A percentile compares a stretch with the other conserved stretches of the same genome.
phyloP scores from a whole-genome alignment of 2,113 vertebrate genomes.

The Deroptyus accipitrinus region DNA sequence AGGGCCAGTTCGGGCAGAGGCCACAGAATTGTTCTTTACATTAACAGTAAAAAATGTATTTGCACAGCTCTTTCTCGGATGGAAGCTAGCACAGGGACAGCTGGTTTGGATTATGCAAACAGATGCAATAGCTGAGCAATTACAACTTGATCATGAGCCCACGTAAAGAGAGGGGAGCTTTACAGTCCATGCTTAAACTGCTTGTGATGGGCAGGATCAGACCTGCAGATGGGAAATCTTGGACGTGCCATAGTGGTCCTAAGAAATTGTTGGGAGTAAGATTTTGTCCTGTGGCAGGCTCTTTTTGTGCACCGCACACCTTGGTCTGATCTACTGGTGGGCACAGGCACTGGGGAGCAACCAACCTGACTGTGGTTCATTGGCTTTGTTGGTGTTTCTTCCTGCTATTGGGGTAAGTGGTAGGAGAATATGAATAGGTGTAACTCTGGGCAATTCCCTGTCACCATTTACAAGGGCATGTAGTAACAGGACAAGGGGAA shows the following conservation, averaged over 20 bases:
- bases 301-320: neutral
- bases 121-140: slow-evolving; percentile 51
- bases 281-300: neutral
- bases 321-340: neutral
- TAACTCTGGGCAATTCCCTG: neutral
- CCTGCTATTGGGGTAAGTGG: neutral
- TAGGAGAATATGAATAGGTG: neutral
- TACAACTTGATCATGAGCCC: slow-evolving; percentile 35
- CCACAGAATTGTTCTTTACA: slow-evolving; percentile 32
- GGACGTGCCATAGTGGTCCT: neutral
- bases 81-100: neutral
- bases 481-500: neutral
- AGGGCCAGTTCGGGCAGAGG: slow-evolving; percentile 15
- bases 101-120: slow-evolving; percentile 34
- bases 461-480: neutral
- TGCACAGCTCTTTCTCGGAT: slow-evolving; percentile 33
- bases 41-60: slow-evolving; percentile 52
- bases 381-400: neutral
- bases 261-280: neutral
- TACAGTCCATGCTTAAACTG: neutral
- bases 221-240: neutral
- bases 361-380: neutral
- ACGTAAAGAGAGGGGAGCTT: neutral
- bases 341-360: neutral
- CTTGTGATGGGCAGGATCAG: neutral